Percentiles rank a stretch among this genome's conserved stretches.
These are phyloP conservation scores for Odontocolon sp. DNA, from an alignment of 2,888 invertebrate species.

Conservation along the genomic window DNA sequence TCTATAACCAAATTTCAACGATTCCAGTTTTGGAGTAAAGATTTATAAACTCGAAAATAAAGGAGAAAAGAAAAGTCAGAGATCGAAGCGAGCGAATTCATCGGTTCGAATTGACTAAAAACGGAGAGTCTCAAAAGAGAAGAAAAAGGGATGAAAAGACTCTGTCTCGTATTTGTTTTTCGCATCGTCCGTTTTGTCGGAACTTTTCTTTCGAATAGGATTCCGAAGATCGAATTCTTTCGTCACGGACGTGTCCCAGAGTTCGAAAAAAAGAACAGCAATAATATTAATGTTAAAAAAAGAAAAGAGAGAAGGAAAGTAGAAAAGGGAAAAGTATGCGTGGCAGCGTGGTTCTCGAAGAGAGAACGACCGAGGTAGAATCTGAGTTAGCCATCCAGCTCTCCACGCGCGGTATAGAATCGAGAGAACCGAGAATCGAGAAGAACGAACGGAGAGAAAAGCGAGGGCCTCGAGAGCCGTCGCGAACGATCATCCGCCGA, in stretches of 20 bases:
- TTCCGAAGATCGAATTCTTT: background rate
- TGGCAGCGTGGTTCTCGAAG: conserved; percentile 42
- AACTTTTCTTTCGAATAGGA: conserved; percentile 4
- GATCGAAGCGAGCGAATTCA: background rate
- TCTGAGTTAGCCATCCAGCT: conserved; percentile 27
- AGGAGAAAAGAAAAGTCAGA: background rate
- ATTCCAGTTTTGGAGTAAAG: background rate
- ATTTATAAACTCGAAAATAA: background rate
- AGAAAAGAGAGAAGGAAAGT: background rate
- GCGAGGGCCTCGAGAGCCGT: conserved; percentile 38
- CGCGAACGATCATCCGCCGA: conserved; percentile 64
- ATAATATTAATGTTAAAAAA: background rate
- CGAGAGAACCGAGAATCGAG: conserved; percentile 44
- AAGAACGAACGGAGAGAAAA: conserved; percentile 55
- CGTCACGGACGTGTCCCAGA: conserved; percentile 3
- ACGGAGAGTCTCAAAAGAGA: background rate
- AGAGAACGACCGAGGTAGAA: conserved; percentile 19
- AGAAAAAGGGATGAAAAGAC: too few species aligned
- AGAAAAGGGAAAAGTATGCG: conserved; percentile 50
- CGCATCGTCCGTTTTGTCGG: background rate
- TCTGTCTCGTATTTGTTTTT: too few species aligned
- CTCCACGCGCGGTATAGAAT: conserved; percentile 21
- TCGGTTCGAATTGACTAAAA: background rate
- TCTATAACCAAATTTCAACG: too few species aligned
- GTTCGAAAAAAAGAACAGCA: conserved; percentile 1